A percentile compares a stretch with the other conserved stretches of the same genome.
phyloP scores from a whole-genome alignment of 2,113 vertebrate genomes.

The Coptodon rendalli region DNA sequence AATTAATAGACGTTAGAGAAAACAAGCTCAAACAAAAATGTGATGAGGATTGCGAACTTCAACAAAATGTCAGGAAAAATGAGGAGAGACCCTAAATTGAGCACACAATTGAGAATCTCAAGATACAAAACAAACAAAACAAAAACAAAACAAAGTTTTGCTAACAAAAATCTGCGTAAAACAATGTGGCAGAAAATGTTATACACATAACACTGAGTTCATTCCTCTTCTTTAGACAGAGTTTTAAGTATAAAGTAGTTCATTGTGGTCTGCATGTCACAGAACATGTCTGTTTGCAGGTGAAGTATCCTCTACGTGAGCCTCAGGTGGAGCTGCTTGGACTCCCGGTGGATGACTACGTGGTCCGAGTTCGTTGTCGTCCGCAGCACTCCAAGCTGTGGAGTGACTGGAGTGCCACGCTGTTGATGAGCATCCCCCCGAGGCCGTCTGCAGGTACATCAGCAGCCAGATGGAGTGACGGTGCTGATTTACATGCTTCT shows the following conservation, averaged over 20 bases:
- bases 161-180: not conserved
- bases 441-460: constrained; percentile 34
- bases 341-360: constrained; percentile 55
- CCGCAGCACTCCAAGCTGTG: constrained; percentile 63
- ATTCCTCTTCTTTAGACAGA: not conserved
- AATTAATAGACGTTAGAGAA: not conserved
- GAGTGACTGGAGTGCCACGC: constrained; percentile 68
- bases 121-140: not conserved
- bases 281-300: constrained; percentile 28
- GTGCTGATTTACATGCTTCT: not conserved
- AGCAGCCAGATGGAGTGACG: accelerated
- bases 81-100: not conserved
- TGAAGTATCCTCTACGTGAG: constrained; percentile 64
- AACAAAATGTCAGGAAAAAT: not conserved
- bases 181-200: not conserved
- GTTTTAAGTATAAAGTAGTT: not conserved
- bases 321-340: constrained; percentile 61
- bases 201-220: not conserved
- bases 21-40: not conserved
- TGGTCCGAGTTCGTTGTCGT: constrained; percentile 66
- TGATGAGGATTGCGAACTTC: not conserved
- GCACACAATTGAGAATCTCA: not conserved
- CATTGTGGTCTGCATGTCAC: not conserved
- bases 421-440: constrained; percentile 46
- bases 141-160: not conserved